A percentile compares a stretch with the other conserved stretches of the same genome.
Evolutionary conservation across 1,140 invertebrate genomes (phyloP).

Genomic region (Bombus pyrosoma): DNA sequence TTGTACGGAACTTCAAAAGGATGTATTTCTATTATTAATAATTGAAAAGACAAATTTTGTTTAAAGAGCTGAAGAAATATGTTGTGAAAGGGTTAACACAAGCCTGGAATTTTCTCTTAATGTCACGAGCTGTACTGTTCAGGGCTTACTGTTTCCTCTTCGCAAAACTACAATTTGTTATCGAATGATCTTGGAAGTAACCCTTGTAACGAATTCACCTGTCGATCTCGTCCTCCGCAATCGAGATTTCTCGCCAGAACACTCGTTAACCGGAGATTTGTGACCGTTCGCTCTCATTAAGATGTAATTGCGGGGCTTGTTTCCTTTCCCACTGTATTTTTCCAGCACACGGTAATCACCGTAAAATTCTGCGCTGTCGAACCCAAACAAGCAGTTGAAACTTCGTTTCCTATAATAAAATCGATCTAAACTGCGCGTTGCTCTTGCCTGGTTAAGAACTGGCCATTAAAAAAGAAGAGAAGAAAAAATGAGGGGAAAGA

Average conservation of each 20-base stretch:
- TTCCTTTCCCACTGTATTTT: conserved; percentile 50
- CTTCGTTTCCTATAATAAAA: conserved; percentile 30
- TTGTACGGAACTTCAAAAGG: no score
- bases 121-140: no score
- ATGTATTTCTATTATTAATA: no score
- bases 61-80: no score
- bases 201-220: conserved; percentile 30
- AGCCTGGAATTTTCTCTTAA: no score
- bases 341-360: conserved; percentile 35
- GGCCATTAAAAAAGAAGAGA: conserved; percentile 10
- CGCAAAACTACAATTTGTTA: no score
- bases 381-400: conserved; percentile 30
- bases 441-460: conserved; percentile 1
- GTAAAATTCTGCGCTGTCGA: conserved; percentile 51
- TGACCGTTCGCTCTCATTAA: conserved; percentile 65
- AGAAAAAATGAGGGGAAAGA: not conserved
- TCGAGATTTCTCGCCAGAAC: not conserved
- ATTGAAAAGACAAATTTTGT: no score
- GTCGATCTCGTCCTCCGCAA: conserved; percentile 20
- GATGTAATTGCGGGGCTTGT: conserved; percentile 60
- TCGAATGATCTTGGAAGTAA: no score
- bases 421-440: conserved; percentile 10
- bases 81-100: no score
- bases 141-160: no score
- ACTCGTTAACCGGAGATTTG: conserved; percentile 75